These are phyloP conservation scores for Epizoanthus stellaris DNA, from an alignment of 92 coral and sea anemone genomes.

Conservation along the genomic window DNA sequence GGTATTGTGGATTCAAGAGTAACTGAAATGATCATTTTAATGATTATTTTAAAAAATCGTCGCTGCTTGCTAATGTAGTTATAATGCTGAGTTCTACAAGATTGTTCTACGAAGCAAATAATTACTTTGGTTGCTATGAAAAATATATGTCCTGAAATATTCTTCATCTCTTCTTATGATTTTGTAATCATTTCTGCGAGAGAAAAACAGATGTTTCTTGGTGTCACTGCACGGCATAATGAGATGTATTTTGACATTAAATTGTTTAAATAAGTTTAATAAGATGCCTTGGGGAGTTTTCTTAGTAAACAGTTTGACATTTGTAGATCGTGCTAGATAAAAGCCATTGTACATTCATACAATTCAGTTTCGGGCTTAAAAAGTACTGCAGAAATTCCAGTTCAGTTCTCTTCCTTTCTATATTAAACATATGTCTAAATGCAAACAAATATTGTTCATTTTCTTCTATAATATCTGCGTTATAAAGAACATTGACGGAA, in stretches of 20 bases:
- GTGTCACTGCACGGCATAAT: constrained; percentile 1
- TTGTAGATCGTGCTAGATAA: background rate
- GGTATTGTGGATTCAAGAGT: too few species aligned
- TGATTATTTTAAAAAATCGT: too few species aligned
- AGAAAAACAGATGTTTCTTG: background rate
- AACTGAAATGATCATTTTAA: too few species aligned
- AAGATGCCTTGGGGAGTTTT: background rate
- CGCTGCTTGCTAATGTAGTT: too few species aligned
- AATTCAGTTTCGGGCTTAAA: background rate
- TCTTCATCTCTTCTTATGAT: background rate
- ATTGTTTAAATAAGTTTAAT: background rate
- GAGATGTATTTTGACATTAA: background rate
- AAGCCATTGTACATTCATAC: background rate
- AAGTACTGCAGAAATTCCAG: background rate
- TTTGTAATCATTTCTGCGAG: background rate
- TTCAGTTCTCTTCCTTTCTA: too few species aligned
- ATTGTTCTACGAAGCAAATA: too few species aligned
- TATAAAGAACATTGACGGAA: background rate
- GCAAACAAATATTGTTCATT: too few species aligned
- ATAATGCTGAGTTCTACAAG: too few species aligned
- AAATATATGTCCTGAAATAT: too few species aligned
- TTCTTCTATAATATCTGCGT: background rate
- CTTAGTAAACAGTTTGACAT: constrained; percentile 7
- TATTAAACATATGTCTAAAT: too few species aligned
- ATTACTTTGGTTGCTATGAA: too few species aligned